Base-by-base conservation (phyloP, 1,140 invertebrate species). In the Phymorhynchus buccinoides region DNA sequence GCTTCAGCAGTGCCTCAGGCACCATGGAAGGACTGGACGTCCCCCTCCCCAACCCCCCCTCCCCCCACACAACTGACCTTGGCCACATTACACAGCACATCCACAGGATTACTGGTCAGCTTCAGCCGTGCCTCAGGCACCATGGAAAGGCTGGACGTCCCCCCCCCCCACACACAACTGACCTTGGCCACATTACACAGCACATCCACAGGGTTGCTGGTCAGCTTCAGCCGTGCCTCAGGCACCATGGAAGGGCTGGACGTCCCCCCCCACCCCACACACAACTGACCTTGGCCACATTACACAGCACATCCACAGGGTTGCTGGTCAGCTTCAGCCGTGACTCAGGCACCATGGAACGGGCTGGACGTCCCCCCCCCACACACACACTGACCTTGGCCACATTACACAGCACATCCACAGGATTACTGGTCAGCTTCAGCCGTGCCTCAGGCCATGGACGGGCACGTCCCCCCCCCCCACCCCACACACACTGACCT, bases 231-330 rank as follows among this genome's bases (percentile, higher is more conserved):
- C 71, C 88, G 85, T 14, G 89, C 88, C 7, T 89, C 88, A 3
- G 84, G 85, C 48, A 81, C 81, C 52, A 41, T 83, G 37, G 80
- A 18, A 14, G 84, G 79, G 42, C 80, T 85, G 66, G 84, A n/a
- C n/a, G n/a, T n/a, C n/a, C n/a, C n/a, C n/a, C n/a, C n/a, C n/a
- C n/a, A n/a, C n/a, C n/a, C n/a, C n/a, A n/a, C n/a, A n/a, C n/a
- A n/a, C n/a, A n/a, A n/a, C n/a, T 86, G 79, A 92, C 92, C 89
- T 92, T 86, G 27, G 91, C 92, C 79, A 93, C 73, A 39, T 88
- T 84, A 27, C 86, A 80, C 30, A 93, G 84, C n/a, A 88, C 86
- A 44, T 90, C 88, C 27, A 90, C 89, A 27, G 91, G 91, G 42
- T 89, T 88, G 37, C 88, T 86, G 27, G 90, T 91, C 73, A 92